These are phyloP conservation scores for Felis chaus DNA, from an alignment of 2,113 vertebrate species.

Conservation along the genomic window DNA sequence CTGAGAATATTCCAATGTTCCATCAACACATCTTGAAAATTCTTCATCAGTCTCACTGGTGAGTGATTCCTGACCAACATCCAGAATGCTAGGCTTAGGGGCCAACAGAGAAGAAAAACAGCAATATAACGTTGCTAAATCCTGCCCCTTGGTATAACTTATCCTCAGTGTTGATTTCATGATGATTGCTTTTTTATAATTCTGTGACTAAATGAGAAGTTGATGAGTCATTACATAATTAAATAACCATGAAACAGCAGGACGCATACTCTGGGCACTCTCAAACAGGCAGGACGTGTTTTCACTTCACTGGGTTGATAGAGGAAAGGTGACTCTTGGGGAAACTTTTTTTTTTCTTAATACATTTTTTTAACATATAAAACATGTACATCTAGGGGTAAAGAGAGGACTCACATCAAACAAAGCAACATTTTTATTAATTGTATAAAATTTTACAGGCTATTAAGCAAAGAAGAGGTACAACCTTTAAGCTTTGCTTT, in stretches of 20 bases:
- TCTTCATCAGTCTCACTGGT: constrained; percentile 20
- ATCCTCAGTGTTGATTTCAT: constrained; percentile 53
- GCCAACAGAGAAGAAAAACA: neutral
- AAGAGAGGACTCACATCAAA: neutral
- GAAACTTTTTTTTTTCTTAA: neutral
- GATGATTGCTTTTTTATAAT: constrained; percentile 31
- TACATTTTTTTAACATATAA: neutral
- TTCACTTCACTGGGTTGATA: constrained; percentile 1
- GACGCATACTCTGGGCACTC: neutral
- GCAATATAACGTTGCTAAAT: constrained; percentile 13
- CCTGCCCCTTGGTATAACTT: constrained; percentile 18
- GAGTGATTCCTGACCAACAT: constrained; percentile 39
- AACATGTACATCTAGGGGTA: neutral
- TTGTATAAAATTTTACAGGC: constrained; percentile 4
- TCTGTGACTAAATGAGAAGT: constrained; percentile 46
- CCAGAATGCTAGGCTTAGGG: neutral
- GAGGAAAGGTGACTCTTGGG: constrained; percentile 2
- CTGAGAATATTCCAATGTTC: constrained; percentile 13
- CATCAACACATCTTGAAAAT: constrained; percentile 60
- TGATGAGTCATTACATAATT: constrained; percentile 53
- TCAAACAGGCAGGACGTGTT: neutral
- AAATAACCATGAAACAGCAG: constrained; percentile 39
- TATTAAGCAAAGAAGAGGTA: neutral
- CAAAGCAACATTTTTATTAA: constrained; percentile 4
- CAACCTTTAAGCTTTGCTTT: neutral